Base-by-base conservation (phyloP, 2,113 vertebrate genomes). In the Cynocephalus volans region DNA sequence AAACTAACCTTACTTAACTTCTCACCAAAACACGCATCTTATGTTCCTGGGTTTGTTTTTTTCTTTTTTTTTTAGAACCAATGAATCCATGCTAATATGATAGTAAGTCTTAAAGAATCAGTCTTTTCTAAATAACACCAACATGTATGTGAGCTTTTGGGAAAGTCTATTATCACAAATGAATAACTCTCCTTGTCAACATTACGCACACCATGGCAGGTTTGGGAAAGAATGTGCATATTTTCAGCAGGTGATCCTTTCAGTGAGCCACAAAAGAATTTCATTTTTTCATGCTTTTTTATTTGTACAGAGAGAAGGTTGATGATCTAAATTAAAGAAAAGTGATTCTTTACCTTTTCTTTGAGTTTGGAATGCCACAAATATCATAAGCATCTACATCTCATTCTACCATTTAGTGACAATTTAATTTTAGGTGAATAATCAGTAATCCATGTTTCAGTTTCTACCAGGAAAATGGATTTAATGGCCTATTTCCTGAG, bases 211-310 rank as follows among this genome's bases (percentile, higher is more conserved):
- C 7, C 21, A 36, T 50, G 45, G 65, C 21, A 81, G 26, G 19
- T 91, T 60, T 84, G 60, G 41, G 70, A 23, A 88, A 80, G 41
- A 84, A 54, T 52, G 17, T 76, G 41, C 18, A 24, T 81, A 36
- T 65, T 93, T 93, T 97, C n/a, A 11, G 23, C 36, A 76, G 33
- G 85, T 77, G 45, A 11, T 8, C 28, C 24, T 96, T 95, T 88
- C 54, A 84, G 45, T 41, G 36, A 95, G 6, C 33, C 58, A 76
- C 70, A n/a, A 33, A 6, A n/a, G n/a, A 58, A 26, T 17, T 28
- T 36, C 41, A 3, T 33, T 73, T 7, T 21, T 88, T 28, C 5
- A 26, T 90, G 19, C 12, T 65, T 64, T 90, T 83, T 96, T 90
- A 41, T 41, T 64, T 94, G 6, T 85, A 48, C 17, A 60, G 52